Conservation (phyloP, 2,113 vertebrate genomes). For the Casuarius casuarius region DNA sequence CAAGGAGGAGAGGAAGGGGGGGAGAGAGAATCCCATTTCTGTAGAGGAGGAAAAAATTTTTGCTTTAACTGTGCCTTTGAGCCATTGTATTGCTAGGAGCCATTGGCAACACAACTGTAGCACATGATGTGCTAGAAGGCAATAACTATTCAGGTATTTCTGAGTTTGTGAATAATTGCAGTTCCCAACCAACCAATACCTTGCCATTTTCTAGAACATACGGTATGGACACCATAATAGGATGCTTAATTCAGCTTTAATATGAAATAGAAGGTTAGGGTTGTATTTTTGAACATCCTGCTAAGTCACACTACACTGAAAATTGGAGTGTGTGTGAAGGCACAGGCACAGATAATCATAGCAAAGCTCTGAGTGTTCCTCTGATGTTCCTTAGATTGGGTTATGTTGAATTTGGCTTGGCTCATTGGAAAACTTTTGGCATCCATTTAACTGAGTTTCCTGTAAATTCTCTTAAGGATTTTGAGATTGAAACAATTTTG, state of each 20-base stretch:
- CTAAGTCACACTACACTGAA: constrained; percentile 3
- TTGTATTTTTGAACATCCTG: constrained; percentile 12
- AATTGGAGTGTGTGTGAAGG: neutral
- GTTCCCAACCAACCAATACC: neutral
- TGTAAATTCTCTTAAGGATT: constrained; percentile 43
- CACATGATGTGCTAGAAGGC: neutral
- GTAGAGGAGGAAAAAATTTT: neutral
- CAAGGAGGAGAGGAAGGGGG: neutral
- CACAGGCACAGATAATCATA: constrained; percentile 45
- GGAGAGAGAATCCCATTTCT: neutral
- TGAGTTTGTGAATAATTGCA: neutral
- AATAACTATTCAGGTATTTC: neutral
- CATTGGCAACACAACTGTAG: neutral
- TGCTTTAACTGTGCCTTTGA: neutral
- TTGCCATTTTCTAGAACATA: neutral
- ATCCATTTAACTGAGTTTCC: constrained; percentile 15
- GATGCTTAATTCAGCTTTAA: neutral
- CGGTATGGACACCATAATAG: neutral
- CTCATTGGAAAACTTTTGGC: neutral
- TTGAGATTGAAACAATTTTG: too few relatives aligned
- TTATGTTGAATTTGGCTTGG: constrained; percentile 38
- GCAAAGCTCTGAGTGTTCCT: constrained; percentile 38
- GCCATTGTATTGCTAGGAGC: neutral
- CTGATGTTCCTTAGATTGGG: constrained; percentile 31
- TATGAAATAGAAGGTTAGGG: neutral